Conservation (phyloP, 1,140 invertebrate species). For the Hypothenemus hampei region DNA sequence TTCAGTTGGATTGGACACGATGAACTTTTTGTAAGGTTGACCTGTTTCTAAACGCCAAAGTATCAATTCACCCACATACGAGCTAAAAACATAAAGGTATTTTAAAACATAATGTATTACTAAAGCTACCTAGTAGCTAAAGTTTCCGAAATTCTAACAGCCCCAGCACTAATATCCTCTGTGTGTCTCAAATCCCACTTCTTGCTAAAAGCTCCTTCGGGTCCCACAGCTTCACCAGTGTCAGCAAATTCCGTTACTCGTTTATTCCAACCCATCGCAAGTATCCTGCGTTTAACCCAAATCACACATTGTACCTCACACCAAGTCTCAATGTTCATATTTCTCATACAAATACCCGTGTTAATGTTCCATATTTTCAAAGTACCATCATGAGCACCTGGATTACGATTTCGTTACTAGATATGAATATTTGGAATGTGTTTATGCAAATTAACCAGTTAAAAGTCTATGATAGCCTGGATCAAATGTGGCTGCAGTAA, state of each 20-base stretch:
- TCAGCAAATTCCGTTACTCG: slow-evolving; percentile 65
- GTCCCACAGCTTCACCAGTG: slow-evolving; percentile 48
- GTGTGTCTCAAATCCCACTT: slow-evolving; percentile 58
- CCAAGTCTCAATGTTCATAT: slow-evolving; percentile 56
- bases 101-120: not conserved
- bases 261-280: slow-evolving; percentile 67
- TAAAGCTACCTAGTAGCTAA: slow-evolving; percentile 55
- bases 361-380: slow-evolving; percentile 76
- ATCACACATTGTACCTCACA: slow-evolving; percentile 56
- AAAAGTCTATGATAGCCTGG: slow-evolving; percentile 61
- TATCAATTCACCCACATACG: slow-evolving; percentile 70
- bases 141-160: slow-evolving; percentile 55
- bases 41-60: slow-evolving; percentile 56
- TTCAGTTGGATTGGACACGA: slow-evolving; percentile 37
- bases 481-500: slow-evolving; percentile 72
- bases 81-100: slow-evolving; percentile 27
- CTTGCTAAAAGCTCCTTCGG: slow-evolving; percentile 43
- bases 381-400: slow-evolving; percentile 49
- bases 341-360: slow-evolving; percentile 60
- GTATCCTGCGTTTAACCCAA: slow-evolving; percentile 55
- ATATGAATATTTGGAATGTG: not conserved
- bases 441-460: slow-evolving; percentile 12
- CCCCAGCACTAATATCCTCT: slow-evolving; percentile 66
- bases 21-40: slow-evolving; percentile 41
- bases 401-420: slow-evolving; percentile 49